Evolutionary conservation across 2,888 invertebrate species (phyloP).

Genomic region (Endomychus coccineus): DNA sequence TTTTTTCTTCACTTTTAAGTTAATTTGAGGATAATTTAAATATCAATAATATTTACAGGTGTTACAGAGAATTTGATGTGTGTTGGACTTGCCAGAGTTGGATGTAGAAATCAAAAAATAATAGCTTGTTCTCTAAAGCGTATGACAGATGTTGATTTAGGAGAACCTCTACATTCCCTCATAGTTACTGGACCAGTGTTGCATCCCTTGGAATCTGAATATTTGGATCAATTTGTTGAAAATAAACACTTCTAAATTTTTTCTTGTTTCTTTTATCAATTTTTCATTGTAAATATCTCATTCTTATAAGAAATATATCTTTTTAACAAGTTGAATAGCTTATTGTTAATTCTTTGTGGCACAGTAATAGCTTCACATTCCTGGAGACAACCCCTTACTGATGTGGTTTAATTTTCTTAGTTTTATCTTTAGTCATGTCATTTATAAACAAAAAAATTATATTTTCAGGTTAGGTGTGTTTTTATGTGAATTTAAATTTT

Average conservation of each 20-base stretch:
- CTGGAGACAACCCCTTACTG: no score
- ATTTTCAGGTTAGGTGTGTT: no score
- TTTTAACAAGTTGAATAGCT: no score
- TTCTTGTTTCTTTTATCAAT: background rate
- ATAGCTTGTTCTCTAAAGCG: slow-evolving; percentile 62
- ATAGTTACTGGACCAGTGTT: slow-evolving; percentile 75
- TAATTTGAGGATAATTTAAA: no score
- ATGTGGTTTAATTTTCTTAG: no score
- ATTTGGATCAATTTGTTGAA: slow-evolving; percentile 66
- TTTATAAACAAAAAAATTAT: no score
- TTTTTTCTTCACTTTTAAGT: no score
- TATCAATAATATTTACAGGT: no score
- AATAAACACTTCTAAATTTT: background rate
- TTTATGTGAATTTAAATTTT: no score
- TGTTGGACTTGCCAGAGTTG: slow-evolving; percentile 87
- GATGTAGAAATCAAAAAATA: slow-evolving; percentile 76
- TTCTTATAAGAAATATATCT: background rate
- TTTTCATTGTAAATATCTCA: background rate
- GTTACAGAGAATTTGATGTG: slow-evolving; percentile 56
- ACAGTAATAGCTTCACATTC: no score
- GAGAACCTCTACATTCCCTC: slow-evolving; percentile 88
- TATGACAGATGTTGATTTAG: slow-evolving; percentile 68
- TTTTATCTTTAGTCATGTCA: no score
- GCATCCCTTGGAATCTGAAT: slow-evolving; percentile 90
- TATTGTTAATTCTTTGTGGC: no score